These are phyloP conservation scores for Drosophila novamexicana DNA, from an alignment of 1,140 invertebrate species.

Conservation along the genomic window DNA sequence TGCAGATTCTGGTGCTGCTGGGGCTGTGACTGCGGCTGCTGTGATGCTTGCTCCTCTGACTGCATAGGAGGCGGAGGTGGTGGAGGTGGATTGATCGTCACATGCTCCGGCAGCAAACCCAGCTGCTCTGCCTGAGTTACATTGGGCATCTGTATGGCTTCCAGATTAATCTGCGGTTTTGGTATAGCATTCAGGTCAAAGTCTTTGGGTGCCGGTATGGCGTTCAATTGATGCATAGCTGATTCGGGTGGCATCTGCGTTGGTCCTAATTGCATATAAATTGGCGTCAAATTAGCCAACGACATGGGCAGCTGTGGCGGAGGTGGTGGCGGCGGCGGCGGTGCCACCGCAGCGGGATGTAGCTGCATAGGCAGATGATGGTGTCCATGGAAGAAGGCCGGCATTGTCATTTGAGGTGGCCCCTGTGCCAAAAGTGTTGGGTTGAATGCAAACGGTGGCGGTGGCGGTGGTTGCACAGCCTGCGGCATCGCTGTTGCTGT, in stretches of 20 bases:
- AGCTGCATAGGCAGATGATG: conserved; percentile 62
- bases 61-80: conserved; percentile 63
- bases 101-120: conserved; percentile 46
- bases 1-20: conserved; percentile 16
- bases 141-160: conserved; percentile 81
- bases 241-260: conserved; percentile 47
- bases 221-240: conserved; percentile 71
- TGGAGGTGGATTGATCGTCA: conserved; percentile 51
- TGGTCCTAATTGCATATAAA: conserved; percentile 77
- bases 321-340: conserved; percentile 74
- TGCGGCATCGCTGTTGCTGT: conserved; percentile 70
- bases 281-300: conserved; percentile 63
- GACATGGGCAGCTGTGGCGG: conserved; percentile 75
- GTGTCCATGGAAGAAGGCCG: conserved; percentile 65
- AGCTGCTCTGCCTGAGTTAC: conserved; percentile 48
- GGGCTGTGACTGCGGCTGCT: conserved; percentile 37
- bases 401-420: conserved; percentile 62
- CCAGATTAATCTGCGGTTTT: conserved; percentile 76
- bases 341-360: conserved; percentile 72
- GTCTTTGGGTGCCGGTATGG: conserved; percentile 79
- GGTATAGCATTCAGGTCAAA: conserved; percentile 83
- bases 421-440: conserved; percentile 77
- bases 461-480: conserved; percentile 75
- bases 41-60: conserved; percentile 34
- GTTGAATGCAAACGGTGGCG: conserved; percentile 82